Evolutionary conservation across 2,888 invertebrate genomes (phyloP).

Genomic region (Lasioglossum figueresi): DNA sequence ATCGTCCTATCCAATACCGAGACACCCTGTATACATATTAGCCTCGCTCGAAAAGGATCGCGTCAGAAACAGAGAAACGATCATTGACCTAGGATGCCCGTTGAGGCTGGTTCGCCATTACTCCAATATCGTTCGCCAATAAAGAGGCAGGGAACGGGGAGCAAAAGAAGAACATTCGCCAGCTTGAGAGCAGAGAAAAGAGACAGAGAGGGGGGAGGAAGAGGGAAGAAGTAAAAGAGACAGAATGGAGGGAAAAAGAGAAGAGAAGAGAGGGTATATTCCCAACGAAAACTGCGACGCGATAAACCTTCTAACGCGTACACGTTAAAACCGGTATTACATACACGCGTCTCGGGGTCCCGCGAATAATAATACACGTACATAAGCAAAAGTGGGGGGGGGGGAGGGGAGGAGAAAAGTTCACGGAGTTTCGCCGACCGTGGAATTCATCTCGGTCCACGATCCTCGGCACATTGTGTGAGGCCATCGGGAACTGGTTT

Average conservation of each 20-base stretch:
- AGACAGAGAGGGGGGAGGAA: neutral
- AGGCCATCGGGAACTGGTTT: slow-evolving; percentile 65
- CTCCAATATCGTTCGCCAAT: slow-evolving; percentile 50
- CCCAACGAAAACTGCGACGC: slow-evolving; percentile 51
- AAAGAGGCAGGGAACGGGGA: slow-evolving; percentile 33
- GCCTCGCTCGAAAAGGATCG: slow-evolving; percentile 1
- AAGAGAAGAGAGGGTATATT: slow-evolving; percentile 12
- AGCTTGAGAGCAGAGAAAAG: neutral
- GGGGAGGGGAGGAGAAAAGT: slow-evolving; percentile 35
- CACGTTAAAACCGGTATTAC: slow-evolving; percentile 62
- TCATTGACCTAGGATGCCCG: slow-evolving; percentile 49
- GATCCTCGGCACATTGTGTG: slow-evolving; percentile 59
- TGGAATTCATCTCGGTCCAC: slow-evolving; percentile 64
- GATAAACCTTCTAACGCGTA: slow-evolving; percentile 61
- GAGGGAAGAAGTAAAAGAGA: neutral
- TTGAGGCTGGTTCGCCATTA: slow-evolving; percentile 33
- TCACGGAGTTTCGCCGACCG: slow-evolving; percentile 59
- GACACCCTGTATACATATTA: neutral
- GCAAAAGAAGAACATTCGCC: slow-evolving; percentile 30
- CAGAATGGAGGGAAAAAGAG: neutral
- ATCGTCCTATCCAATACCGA: neutral
- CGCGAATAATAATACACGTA: slow-evolving; percentile 52
- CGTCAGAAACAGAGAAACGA: slow-evolving; percentile 33
- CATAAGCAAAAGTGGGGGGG: neutral
- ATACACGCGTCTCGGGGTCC: slow-evolving; percentile 26